Conservation (phyloP, 2,888 invertebrate genomes). For the Syrphus vitripennis region DNA sequence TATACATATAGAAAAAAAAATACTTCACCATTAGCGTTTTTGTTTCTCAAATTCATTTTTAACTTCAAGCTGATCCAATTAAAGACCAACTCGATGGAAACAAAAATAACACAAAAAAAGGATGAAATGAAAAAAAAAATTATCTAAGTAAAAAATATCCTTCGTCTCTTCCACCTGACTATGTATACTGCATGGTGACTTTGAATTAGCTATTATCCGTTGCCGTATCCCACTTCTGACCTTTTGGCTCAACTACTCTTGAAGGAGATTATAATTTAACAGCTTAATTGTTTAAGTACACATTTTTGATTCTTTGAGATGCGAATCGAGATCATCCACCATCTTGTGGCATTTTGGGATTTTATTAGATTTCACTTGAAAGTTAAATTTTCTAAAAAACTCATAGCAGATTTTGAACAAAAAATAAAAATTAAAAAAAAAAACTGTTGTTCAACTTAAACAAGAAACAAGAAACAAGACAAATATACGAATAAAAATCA, state of each 20-base stretch:
- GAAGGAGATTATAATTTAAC: constrained; percentile 31
- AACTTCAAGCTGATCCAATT: constrained; percentile 13
- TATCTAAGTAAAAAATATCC: background rate
- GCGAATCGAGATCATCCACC: background rate
- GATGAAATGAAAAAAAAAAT: background rate
- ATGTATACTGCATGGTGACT: background rate
- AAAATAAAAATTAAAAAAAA: background rate
- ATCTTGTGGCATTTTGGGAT: background rate
- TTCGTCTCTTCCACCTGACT: background rate
- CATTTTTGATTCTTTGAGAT: background rate
- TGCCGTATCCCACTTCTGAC: constrained; percentile 30
- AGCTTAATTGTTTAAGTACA: constrained; percentile 38
- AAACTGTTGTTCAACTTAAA: background rate
- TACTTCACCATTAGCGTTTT: background rate
- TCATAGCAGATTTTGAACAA: background rate
- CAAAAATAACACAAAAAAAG: background rate
- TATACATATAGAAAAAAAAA: background rate
- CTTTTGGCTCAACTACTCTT: background rate
- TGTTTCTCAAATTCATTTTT: background rate
- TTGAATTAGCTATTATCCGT: constrained; percentile 21
- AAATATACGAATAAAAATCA: constrained; percentile 39
- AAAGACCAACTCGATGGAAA: background rate
- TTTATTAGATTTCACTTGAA: background rate
- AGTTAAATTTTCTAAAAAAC: background rate
- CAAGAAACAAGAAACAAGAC: background rate